A percentile compares a stretch with the other conserved stretches of the same genome.
phyloP scores from a whole-genome alignment of 2,888 invertebrate species.

The Chesias legatella region DNA sequence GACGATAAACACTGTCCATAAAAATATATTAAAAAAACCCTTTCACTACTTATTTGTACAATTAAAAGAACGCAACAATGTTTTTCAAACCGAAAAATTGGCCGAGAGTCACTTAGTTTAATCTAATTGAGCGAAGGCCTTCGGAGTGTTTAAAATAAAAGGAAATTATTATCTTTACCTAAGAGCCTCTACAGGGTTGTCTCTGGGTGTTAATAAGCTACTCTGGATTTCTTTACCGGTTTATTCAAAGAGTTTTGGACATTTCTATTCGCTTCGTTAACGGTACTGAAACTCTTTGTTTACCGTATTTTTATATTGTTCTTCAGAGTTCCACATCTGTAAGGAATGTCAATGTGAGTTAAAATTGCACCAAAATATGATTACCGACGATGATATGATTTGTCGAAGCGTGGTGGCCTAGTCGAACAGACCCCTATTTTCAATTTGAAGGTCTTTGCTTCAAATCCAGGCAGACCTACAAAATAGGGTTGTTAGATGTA shows the following conservation, averaged over 20 bases:
- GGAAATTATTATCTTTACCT: slow-evolving; percentile 68
- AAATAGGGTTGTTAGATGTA: no score
- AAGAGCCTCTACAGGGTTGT: slow-evolving; percentile 62
- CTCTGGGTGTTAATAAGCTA: slow-evolving; percentile 69
- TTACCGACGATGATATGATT: no score
- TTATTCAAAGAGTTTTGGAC: slow-evolving; percentile 65
- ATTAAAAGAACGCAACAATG: slow-evolving; percentile 38
- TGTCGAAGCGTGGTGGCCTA: no score
- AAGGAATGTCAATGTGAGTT: slow-evolving; percentile 40
- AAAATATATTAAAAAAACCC: slow-evolving; percentile 14
- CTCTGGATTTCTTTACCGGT: slow-evolving; percentile 63
- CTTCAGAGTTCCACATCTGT: slow-evolving; percentile 1
- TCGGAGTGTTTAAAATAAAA: slow-evolving; percentile 61
- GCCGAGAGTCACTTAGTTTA: slow-evolving; percentile 56
- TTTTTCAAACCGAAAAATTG: slow-evolving; percentile 49
- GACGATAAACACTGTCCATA: no score
- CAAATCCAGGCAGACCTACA: no score
- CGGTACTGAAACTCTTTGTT: slow-evolving; percentile 52
- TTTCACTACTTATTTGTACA: slow-evolving; percentile 19
- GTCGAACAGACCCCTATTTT: no score
- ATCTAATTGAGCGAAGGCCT: slow-evolving; percentile 61
- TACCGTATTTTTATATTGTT: slow-evolving; percentile 55
- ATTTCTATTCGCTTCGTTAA: slow-evolving; percentile 71
- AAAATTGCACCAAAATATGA: slow-evolving; percentile 29
- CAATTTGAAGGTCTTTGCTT: no score